A percentile compares a stretch with the other conserved stretches of the same genome.
phyloP scores from a whole-genome alignment of 2,888 invertebrate genomes.

The Drosophila pseudotalamancana region DNA sequence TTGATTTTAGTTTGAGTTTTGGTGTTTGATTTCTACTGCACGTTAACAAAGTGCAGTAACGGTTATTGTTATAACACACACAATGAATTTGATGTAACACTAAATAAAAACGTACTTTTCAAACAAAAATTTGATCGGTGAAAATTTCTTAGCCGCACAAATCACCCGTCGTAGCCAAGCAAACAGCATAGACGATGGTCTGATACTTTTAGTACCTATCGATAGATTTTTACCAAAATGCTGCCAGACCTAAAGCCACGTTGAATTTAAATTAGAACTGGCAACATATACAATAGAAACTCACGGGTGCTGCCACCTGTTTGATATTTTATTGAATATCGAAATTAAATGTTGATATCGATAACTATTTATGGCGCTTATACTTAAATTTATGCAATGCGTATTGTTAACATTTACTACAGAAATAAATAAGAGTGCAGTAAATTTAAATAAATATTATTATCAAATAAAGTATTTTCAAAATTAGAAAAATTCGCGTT shows the following conservation, averaged over 20 bases:
- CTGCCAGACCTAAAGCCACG: slow-evolving; percentile 21
- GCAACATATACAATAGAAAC: not conserved
- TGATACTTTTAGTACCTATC: slow-evolving; percentile 16
- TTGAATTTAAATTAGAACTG: not conserved
- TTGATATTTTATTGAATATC: not conserved
- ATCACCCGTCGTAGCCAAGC: slow-evolving; percentile 16
- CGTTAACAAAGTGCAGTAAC: not conserved
- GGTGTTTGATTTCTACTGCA: not conserved
- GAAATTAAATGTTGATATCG: not conserved
- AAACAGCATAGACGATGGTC: slow-evolving; percentile 2
- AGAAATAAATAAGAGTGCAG: too few relatives aligned
- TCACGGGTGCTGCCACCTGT: slow-evolving; percentile 5
- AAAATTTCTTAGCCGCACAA: slow-evolving; percentile 14
- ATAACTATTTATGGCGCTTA: too few relatives aligned
- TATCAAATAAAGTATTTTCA: too few relatives aligned
- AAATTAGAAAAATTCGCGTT: too few relatives aligned
- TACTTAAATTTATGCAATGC: too few relatives aligned
- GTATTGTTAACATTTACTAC: too few relatives aligned
- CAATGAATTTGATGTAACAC: slow-evolving; percentile 17
- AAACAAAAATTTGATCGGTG: slow-evolving; percentile 11
- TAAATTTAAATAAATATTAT: too few relatives aligned
- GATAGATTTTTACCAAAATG: not conserved
- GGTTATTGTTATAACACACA: slow-evolving; percentile 16
- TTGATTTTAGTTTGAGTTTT: not conserved
- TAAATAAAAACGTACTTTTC: slow-evolving; percentile 18